These are phyloP conservation scores for Temnothorax rugatulus DNA, from an alignment of 2,888 invertebrate genomes.

Conservation along the genomic window DNA sequence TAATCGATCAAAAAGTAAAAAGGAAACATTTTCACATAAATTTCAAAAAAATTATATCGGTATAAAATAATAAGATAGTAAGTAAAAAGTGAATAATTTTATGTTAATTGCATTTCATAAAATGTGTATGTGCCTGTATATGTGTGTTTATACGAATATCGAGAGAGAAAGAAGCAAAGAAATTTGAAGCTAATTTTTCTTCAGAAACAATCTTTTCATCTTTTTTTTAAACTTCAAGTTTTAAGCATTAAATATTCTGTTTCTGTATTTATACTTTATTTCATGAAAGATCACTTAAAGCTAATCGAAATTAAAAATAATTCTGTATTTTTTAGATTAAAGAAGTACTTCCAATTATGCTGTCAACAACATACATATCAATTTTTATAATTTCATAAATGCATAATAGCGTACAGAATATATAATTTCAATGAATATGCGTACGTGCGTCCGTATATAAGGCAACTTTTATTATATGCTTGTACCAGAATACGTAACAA, in stretches of 20 bases:
- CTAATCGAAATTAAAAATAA: neutral
- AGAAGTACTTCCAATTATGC: neutral
- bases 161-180: neutral
- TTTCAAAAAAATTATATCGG: neutral
- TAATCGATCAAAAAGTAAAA: slow-evolving; percentile 3
- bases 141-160: neutral
- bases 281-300: neutral
- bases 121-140: neutral
- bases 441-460: neutral
- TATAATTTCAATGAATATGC: neutral
- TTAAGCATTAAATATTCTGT: neutral
- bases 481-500: slow-evolving; percentile 1
- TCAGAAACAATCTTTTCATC: neutral
- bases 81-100: neutral
- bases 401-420: neutral
- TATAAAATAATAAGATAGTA: neutral
- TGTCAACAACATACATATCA: neutral
- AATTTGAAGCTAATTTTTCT: neutral
- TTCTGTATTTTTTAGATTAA: neutral
- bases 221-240: neutral
- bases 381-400: neutral
- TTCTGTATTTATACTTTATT: neutral
- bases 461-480: neutral
- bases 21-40: neutral
- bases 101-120: neutral